These are phyloP conservation scores for Tetramorium simillimum DNA, from an alignment of 1,140 invertebrate genomes.

Conservation along the genomic window DNA sequence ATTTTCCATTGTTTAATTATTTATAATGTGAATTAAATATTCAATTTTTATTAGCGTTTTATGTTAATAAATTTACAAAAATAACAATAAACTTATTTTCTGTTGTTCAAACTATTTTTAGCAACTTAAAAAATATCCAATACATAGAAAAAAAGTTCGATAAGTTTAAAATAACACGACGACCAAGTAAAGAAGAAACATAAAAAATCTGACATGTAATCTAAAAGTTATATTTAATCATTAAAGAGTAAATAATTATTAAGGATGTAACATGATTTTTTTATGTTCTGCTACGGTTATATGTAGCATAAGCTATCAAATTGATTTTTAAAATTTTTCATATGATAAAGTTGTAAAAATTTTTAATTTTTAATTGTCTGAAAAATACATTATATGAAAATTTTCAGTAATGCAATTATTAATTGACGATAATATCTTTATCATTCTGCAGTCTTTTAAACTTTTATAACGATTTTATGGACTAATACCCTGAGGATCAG, in stretches of 20 bases:
- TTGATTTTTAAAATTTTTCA: background rate
- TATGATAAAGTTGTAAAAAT: background rate
- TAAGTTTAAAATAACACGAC: background rate
- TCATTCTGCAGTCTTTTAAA: background rate
- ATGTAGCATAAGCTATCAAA: background rate
- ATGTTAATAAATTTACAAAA: background rate
- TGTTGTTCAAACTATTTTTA: background rate
- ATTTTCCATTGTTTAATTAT: background rate
- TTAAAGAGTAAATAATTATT: background rate
- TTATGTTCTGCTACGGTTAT: too few relatives aligned
- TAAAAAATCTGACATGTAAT: background rate
- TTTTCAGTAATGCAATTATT: background rate
- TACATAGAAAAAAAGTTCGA: background rate
- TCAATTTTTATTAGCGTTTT: background rate
- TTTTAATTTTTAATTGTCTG: too few relatives aligned
- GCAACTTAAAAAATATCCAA: background rate
- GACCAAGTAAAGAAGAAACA: background rate
- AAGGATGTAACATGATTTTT: background rate
- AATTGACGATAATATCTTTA: background rate
- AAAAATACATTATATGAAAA: too few relatives aligned
- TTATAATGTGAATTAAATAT: background rate
- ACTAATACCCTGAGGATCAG: background rate
- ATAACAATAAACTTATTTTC: background rate
- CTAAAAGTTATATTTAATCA: background rate
- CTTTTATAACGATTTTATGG: background rate